Evolutionary conservation across 2,113 vertebrate genomes (phyloP), one percentile per base, ranked within the genome.

Genomic region (Pogonocichla stellata): DNA sequence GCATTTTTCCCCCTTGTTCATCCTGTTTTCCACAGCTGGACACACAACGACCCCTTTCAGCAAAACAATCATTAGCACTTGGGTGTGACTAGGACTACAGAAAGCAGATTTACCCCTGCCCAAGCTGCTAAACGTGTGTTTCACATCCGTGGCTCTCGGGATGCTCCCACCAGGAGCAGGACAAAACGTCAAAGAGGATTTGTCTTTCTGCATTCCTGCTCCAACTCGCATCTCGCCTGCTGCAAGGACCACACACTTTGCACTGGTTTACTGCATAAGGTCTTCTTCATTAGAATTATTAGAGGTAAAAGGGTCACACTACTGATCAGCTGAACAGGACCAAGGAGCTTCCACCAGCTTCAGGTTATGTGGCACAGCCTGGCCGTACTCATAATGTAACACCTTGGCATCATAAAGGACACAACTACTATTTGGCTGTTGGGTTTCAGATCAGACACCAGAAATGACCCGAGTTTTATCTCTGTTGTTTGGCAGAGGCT

Each of bases 1-100:
- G 58, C 29, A 67, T 77, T 80, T 85, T 66, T 9, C 36, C 17
- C 62, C 54, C 36, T 61, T n/a, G 51, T 19, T 61, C 65, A 48
- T 72, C 69, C 71, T 84, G 57, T 78, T 92, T 53, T 80, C 36
- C n/a, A 42, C 83, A 93, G 91, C 78, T 92, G 65, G 86, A 93
- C 56, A 86, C 48, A 94, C 48, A 80, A 86, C 83, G 56, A 95
- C 17, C 19, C n/a, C 60, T 79, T 91, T 88, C 67, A 86, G 61
- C 38, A 88, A 88, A 96, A 88, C 75, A 90, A 18, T 16, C 19
- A 6, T 67, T 78, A 80, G 38, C 81, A 58, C 16, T 69, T 78
- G 82, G 57, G 79, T 86, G 88, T 95, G 86, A 88, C 88, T 48
- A 42, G 1, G 4, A 64, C 53, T 78, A 86, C 69, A 92, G 64